These are phyloP conservation scores for Plemyria rubiginata DNA, from an alignment of 2,888 invertebrate genomes.

Conservation along the genomic window DNA sequence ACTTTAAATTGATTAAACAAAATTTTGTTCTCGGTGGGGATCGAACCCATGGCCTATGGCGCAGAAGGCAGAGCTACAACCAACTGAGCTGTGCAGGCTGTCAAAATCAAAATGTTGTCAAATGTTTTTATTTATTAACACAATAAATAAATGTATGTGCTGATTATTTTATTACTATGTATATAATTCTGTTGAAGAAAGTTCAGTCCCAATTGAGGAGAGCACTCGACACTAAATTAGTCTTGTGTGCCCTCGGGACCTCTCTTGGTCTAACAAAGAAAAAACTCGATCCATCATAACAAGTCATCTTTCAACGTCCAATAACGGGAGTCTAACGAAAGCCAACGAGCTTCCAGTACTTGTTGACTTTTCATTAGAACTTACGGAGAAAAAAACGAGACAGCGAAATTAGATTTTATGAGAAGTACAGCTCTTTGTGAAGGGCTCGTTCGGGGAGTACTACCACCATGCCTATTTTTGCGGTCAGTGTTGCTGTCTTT, in stretches of 20 bases:
- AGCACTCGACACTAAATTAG: slow-evolving; percentile 54
- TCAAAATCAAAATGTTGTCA: no score
- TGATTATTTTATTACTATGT: neutral
- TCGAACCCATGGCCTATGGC: no score
- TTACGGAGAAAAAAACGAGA: slow-evolving; percentile 4
- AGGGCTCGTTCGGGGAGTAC: no score
- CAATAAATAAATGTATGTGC: no score
- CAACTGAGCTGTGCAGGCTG: no score
- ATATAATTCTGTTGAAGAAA: slow-evolving; percentile 21
- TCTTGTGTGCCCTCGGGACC: slow-evolving; percentile 42
- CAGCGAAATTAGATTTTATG: neutral
- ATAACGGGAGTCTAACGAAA: slow-evolving; percentile 47
- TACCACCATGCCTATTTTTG: no score
- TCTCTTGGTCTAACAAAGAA: slow-evolving; percentile 43
- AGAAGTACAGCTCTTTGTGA: no score
- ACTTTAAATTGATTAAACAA: no score
- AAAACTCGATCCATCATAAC: slow-evolving; percentile 61
- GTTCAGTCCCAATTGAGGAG: slow-evolving; percentile 32
- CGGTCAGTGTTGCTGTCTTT: no score
- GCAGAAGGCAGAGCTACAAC: no score
- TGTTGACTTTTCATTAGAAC: slow-evolving; percentile 67
- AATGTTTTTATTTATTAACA: no score
- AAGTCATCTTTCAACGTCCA: slow-evolving; percentile 59
- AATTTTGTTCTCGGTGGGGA: no score
- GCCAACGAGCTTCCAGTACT: slow-evolving; percentile 40